Evolutionary conservation across 1,140 invertebrate genomes (phyloP).

Genomic region (Habropoda laboriosa): DNA sequence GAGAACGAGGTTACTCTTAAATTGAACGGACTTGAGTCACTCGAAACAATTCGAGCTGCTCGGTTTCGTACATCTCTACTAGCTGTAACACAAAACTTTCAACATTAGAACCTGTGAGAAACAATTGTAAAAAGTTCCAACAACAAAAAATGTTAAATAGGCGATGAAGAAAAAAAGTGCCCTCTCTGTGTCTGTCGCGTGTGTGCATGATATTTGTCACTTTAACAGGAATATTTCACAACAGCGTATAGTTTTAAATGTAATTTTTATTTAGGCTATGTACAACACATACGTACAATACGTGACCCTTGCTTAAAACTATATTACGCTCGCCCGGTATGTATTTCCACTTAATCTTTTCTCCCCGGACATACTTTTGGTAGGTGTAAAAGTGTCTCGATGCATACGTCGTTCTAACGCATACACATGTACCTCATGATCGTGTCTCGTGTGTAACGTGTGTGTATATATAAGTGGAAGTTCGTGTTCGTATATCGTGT

Average conservation of each 20-base stretch:
- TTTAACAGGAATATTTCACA: neutral
- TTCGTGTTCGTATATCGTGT: constrained; percentile 51
- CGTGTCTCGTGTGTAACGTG: neutral
- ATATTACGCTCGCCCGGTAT: constrained; percentile 75
- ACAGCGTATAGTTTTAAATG: constrained; percentile 76
- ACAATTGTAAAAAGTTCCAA: too few species aligned
- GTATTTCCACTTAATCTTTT: constrained; percentile 71
- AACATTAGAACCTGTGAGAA: too few species aligned
- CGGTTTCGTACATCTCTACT: too few species aligned
- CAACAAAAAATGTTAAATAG: too few species aligned
- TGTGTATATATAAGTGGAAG: constrained; percentile 49
- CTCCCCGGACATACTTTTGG: constrained; percentile 47
- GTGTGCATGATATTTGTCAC: too few species aligned
- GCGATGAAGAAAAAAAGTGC: too few species aligned
- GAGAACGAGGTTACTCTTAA: too few species aligned
- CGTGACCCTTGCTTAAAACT: constrained; percentile 80
- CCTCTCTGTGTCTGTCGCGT: too few species aligned
- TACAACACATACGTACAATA: constrained; percentile 82
- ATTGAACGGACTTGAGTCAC: too few species aligned
- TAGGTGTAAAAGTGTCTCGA: constrained; percentile 29
- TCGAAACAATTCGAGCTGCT: too few species aligned
- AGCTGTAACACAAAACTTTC: too few species aligned
- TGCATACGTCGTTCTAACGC: neutral
- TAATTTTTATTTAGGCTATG: constrained; percentile 82
- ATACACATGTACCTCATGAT: neutral